Base-by-base conservation (phyloP, 2,888 invertebrate genomes). In the Acleris holmiana region DNA sequence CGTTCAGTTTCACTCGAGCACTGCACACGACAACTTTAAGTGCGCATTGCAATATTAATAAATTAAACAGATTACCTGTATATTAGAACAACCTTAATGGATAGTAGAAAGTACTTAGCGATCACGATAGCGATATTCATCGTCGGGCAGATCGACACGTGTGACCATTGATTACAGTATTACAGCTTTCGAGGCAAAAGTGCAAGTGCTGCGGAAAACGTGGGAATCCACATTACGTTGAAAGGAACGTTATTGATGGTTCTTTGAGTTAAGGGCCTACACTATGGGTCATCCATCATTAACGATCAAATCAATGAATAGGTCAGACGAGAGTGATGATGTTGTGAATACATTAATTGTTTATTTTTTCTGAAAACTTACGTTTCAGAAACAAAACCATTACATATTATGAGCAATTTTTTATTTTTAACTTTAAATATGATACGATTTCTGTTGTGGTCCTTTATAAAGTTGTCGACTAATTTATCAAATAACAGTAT, bases 21-120 rank as follows among this genome's bases (percentile, higher is more conserved):
- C 53, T 17, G 55, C 68, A 61, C 64, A 67, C 69, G 70, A 71
- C 68, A 40, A 67, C 70, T 74, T 67, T 73, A 68, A 69, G 61
- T 66, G 68, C 70, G 69, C 63, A 71, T 73, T 67, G 74, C 71
- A 73, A 73, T 76, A 74, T 76, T 74, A 76, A 78, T 77, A 77
- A 77, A 77, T 77, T 72, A 67, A 71, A 74, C 67, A 73, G 72
- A 76, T 78, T 78, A 69, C 70, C 68, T 67, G 48, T 68, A 64
- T 62, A 63, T 60, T 55, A 61, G 59, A 67, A 73, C 71, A 73
- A 70, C 69, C 66, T 73, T 75, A 76, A 74, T 72, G 69, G 74
- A 76, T 75, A 70, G 73, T 77, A 75, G 76, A 79, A 78, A 79
- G 78, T 73, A 76, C 74, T 74, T 72, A 71, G 61, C 64, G 69